These are phyloP conservation scores for Artemia franciscana DNA, from an alignment of 1,140 invertebrate species.

Conservation along the genomic window DNA sequence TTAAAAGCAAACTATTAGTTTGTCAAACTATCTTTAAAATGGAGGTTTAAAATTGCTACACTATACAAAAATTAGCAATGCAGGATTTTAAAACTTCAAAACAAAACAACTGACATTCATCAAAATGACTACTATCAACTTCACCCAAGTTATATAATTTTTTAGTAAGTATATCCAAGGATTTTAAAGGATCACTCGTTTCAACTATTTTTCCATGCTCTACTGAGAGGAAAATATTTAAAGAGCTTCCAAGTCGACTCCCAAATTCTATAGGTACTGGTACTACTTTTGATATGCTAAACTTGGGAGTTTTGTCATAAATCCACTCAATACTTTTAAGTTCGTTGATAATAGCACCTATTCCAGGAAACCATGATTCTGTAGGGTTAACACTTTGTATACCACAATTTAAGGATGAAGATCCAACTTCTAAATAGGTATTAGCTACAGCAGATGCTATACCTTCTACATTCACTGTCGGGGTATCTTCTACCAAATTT, in stretches of 20 bases:
- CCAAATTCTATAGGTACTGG: not conserved
- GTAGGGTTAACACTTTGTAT: not conserved
- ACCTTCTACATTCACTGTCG: not conserved
- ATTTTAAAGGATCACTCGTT: not conserved
- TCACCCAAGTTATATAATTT: not conserved
- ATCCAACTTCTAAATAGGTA: not conserved
- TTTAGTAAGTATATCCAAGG: not conserved
- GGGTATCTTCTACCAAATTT: not conserved
- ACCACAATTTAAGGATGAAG: not conserved
- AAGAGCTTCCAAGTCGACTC: not conserved
- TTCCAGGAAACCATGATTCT: not conserved
- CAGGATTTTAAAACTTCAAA: too few species aligned
- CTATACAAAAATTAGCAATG: too few species aligned
- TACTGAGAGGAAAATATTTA: not conserved
- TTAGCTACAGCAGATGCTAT: not conserved
- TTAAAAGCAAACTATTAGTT: too few species aligned
- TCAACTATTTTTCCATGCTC: not conserved
- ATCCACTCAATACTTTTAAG: not conserved
- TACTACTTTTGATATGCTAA: not conserved
- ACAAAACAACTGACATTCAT: too few species aligned
- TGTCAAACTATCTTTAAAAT: too few species aligned
- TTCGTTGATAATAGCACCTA: not conserved
- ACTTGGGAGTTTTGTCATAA: not conserved
- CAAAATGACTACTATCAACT: not conserved
- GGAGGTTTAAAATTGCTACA: too few species aligned